phyloP scores from a whole-genome alignment of 2,797 vertebrate species.

The Babyrousa celebensis region DNA sequence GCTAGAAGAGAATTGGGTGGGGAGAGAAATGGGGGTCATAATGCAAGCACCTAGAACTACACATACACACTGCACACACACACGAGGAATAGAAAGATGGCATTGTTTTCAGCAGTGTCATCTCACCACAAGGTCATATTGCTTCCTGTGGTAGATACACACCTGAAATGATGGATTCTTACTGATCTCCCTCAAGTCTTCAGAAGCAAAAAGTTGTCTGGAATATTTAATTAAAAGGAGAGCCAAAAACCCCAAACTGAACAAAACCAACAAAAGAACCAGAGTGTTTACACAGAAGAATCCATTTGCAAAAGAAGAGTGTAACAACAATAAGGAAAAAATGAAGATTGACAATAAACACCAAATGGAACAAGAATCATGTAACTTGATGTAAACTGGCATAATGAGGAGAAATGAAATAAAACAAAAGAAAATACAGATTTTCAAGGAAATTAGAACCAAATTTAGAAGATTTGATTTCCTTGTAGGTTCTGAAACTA shows the following conservation, averaged over 20 bases:
- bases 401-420: slow-evolving; percentile 69
- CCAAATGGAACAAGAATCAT: slow-evolving; percentile 70
- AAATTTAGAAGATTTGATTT: slow-evolving; percentile 73
- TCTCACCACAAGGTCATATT: slow-evolving; percentile 6
- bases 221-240: slow-evolving; percentile 69
- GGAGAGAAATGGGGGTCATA: background rate
- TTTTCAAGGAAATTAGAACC: slow-evolving; percentile 74
- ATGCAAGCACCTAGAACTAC: background rate
- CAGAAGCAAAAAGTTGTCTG: slow-evolving; percentile 63
- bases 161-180: slow-evolving; percentile 33
- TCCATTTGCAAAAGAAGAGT: slow-evolving; percentile 45
- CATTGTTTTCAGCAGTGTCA: background rate
- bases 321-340: slow-evolving; percentile 69
- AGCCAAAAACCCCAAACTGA: slow-evolving; percentile 6
- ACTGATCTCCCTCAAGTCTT: slow-evolving; percentile 17
- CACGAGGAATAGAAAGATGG: background rate
- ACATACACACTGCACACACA: too few relatives aligned
- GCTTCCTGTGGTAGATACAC: background rate
- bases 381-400: slow-evolving; percentile 55
- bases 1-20: background rate
- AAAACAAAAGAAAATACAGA: slow-evolving; percentile 71
- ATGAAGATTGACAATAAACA: slow-evolving; percentile 74
- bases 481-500: slow-evolving; percentile 70
- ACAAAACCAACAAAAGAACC: slow-evolving; percentile 43
- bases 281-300: slow-evolving; percentile 61